These are phyloP conservation scores for Polyodon spathula DNA, from an alignment of 2,113 vertebrate genomes.

Conservation along the genomic window DNA sequence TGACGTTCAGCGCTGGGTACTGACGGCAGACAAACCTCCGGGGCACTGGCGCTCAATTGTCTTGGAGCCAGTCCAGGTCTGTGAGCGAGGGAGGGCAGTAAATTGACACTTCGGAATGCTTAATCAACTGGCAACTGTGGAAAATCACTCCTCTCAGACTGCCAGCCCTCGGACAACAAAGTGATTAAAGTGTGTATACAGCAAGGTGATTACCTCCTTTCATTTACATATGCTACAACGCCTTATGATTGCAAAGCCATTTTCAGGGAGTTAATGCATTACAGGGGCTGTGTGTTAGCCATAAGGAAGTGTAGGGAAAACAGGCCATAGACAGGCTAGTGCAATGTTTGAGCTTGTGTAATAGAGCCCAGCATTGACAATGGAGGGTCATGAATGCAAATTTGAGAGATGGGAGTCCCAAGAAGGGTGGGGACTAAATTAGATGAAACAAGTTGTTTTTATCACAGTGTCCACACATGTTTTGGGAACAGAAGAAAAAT, in stretches of 20 bases:
- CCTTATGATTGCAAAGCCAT: slow-evolving; percentile 11
- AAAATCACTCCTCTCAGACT: not conserved
- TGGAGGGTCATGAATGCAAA: too few relatives aligned
- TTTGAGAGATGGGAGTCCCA: too few relatives aligned
- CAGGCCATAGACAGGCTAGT: not conserved
- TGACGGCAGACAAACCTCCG: not conserved
- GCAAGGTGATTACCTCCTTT: slow-evolving; percentile 9
- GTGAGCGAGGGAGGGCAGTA: not conserved
- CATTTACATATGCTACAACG: slow-evolving; percentile 16
- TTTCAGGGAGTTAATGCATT: slow-evolving; percentile 20
- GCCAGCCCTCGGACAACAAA: not conserved
- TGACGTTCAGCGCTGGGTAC: too few relatives aligned
- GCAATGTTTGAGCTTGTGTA: too few relatives aligned
- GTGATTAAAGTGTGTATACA: slow-evolving; percentile 5
- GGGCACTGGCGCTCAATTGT: not conserved
- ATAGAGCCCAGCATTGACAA: too few relatives aligned
- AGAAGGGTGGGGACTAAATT: too few relatives aligned
- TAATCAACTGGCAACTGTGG: not conserved
- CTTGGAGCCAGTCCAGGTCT: not conserved
- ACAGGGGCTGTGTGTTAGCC: slow-evolving; percentile 17
- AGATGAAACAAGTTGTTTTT: too few relatives aligned
- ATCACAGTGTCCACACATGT: too few relatives aligned
- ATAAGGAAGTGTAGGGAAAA: not conserved
- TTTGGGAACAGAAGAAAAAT: too few relatives aligned
- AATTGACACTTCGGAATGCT: not conserved